Base-by-base conservation (phyloP, 2,113 vertebrate species). In the Diadophis punctatus region DNA sequence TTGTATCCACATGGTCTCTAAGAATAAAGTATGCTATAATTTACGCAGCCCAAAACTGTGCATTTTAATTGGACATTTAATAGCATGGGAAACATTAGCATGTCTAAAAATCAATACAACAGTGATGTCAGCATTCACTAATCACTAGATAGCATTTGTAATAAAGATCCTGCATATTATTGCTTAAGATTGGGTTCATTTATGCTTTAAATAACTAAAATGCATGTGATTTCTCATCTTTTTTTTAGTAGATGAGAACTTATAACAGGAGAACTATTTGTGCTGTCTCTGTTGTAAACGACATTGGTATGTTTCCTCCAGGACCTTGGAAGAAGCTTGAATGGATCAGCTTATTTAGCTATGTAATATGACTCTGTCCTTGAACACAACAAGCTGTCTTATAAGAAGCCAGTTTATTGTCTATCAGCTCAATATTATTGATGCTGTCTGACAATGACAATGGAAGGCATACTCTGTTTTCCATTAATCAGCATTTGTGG, bases 1-100 rank as follows among this genome's bases (percentile, higher is more conserved):
- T 93, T 90, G 39, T 93, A 88, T 49, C 88, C 74, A 63, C 5
- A 48, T 93, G 55, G 55, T 22, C 55, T 48, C 58, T 18, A 46
- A 84, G 52, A 84, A 86, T 48, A 86, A 90, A 93, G 55, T 63
- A 63, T 90, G n/a, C n/a, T 56, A 90, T 90, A 86, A 92, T 86
- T 90, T 88, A 86, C 46, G 63, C 80, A 52, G 16, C 46, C 22
- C 80, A 53, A 86, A 93, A 86, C 80, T 63, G 27, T 92, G n/a
- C 4, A 80, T 90, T 93, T 93, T 90, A 93, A 63, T 93, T 86
- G 80, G 88, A 86, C 88, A 48, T 93, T 86, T 90, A 56, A 93
- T 90, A 90, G 12, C 9, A 25, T 52, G 88, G 48, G 92, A 63
- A 63, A 55, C 51, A 30, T 90, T 52, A 48, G 14, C 55, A 90